Evolutionary conservation across 1,140 invertebrate genomes (phyloP).

Genomic region (Bombus cullumanus): DNA sequence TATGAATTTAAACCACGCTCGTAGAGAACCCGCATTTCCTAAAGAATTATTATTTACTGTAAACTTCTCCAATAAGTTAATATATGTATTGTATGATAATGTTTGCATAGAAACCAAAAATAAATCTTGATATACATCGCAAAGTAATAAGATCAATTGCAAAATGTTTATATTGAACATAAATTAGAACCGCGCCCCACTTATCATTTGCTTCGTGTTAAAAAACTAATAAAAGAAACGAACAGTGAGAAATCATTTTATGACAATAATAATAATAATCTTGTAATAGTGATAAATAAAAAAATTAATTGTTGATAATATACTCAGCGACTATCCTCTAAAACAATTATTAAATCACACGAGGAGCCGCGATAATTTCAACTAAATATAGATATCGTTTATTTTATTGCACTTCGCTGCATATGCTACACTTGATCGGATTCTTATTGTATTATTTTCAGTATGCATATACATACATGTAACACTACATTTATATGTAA

Average conservation of each 20-base stretch:
- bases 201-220: background rate
- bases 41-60: too few relatives aligned
- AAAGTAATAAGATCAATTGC: background rate
- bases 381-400: conserved; percentile 26
- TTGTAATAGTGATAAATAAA: conserved; percentile 27
- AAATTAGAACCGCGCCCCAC: background rate
- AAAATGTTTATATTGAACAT: background rate
- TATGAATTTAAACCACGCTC: too few relatives aligned
- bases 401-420: background rate
- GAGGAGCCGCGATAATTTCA: background rate
- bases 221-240: background rate
- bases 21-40: too few relatives aligned
- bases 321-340: background rate
- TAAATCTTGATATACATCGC: too few relatives aligned
- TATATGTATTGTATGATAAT: too few relatives aligned
- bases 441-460: background rate
- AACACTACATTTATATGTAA: background rate
- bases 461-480: too few relatives aligned
- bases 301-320: conserved; percentile 12
- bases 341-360: conserved; percentile 34
- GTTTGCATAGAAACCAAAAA: too few relatives aligned
- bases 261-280: background rate
- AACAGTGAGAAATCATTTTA: background rate
- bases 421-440: background rate
- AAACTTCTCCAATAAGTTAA: too few relatives aligned